Evolutionary conservation across 2,797 vertebrate genomes (phyloP), one percentile per base, ranked within the genome.

Genomic region (Leptatherina wallacei): DNA sequence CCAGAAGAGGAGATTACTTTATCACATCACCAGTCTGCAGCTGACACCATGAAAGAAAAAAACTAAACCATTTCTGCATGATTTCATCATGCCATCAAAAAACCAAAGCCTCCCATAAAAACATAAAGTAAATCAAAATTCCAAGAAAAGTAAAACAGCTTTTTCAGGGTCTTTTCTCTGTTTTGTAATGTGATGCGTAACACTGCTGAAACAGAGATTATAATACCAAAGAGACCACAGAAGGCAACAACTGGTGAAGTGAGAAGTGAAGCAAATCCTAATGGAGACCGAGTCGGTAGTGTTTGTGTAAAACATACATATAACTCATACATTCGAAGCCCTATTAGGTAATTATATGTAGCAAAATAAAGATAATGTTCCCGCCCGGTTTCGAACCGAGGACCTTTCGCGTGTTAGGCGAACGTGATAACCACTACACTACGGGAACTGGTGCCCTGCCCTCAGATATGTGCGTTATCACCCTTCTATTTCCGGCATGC

Each of bases 391-490:
- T 90, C 81, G 68, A 90, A 89, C 87, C 67, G 74, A 70, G 87
- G 85, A 91, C 87, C 87, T 89, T 89, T 89, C 82, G 83, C 78
- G 67, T 87, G 89, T 90, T 85, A 88, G 85, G 85, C 68, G 64
- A 91, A 90, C 59, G 81, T 89, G 88, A 91, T 89, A 85, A 91
- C 86, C 83, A 88, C 90, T 88, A 88, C 85, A 89, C 82, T 88
- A 90, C 74, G 18, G 81, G 81, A 88, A 82, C 79, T 7, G 22
- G 22, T 22, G 36, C 3, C 11, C 1, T 13, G 0, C n/a, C 22
- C 9, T 14, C n/a, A 38, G n/a, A 22, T 0, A 22, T 6, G 1
- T 2, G 40, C 16, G 1, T 2, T 12, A 38, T 40, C 22, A 24
- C 11, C 24, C 10, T 4, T 24, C 22, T 24, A 24, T 27, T 27